Evolutionary conservation across 1,140 invertebrate species (phyloP).

Genomic region (Coboldia fuscipes): DNA sequence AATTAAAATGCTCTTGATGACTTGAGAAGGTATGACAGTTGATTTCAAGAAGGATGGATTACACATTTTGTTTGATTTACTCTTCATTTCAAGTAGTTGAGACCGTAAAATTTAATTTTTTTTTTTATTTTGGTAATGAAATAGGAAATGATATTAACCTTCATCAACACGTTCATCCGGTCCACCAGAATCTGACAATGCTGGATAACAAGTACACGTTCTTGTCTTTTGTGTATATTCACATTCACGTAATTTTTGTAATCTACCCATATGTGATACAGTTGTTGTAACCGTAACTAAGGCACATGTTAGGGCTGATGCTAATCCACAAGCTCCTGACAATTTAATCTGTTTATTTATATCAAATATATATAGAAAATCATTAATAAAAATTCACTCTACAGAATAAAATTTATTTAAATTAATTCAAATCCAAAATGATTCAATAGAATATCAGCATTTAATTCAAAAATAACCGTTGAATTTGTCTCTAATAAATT

Average conservation of each 20-base stretch:
- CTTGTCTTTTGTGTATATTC: conserved; percentile 56
- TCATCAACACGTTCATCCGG: conserved; percentile 30
- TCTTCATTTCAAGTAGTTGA: too few relatives aligned
- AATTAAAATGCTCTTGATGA: neutral
- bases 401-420: too few relatives aligned
- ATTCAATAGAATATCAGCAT: too few relatives aligned
- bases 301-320: conserved; percentile 64
- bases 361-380: neutral
- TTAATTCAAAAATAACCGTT: too few relatives aligned
- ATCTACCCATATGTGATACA: conserved; percentile 77
- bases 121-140: neutral
- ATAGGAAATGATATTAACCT: conserved; percentile 18
- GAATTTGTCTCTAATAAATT: too few relatives aligned
- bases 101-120: too few relatives aligned
- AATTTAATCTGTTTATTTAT: conserved; percentile 51
- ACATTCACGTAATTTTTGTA: conserved; percentile 69
- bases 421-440: too few relatives aligned
- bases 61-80: too few relatives aligned
- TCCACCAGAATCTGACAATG: conserved; percentile 26
- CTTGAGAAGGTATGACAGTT: neutral
- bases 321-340: conserved; percentile 59
- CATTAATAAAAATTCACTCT: conserved; percentile 1
- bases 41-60: too few relatives aligned
- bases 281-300: conserved; percentile 79
- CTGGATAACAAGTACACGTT: conserved; percentile 55